phyloP scores from a whole-genome alignment of 2,113 vertebrate species.

The Proteles cristata region DNA sequence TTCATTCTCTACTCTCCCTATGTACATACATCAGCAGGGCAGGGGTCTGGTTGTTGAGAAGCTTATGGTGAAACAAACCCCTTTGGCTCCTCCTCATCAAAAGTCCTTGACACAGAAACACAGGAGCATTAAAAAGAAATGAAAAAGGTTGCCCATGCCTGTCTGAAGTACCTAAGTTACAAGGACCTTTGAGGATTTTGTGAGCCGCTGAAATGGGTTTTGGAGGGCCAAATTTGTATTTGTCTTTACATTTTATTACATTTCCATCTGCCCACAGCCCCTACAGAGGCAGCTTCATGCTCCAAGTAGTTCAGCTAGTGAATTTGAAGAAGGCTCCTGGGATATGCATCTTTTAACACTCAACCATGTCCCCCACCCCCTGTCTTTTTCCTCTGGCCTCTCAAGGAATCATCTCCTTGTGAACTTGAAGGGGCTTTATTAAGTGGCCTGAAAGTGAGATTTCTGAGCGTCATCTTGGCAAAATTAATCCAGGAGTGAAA shows the following conservation, averaged over 20 bases:
- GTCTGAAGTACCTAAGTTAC: neutral
- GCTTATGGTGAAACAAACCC: neutral
- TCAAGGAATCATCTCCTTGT: conserved; percentile 62
- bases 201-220: neutral
- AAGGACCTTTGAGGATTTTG: neutral
- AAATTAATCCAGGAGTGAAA: conserved; percentile 62
- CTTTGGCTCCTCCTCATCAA: neutral
- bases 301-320: neutral
- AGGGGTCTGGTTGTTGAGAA: neutral
- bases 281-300: conserved; percentile 13
- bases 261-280: neutral
- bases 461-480: neutral
- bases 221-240: neutral
- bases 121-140: neutral
- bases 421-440: conserved; percentile 64
- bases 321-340: conserved; percentile 39
- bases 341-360: conserved; percentile 53
- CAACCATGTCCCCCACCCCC: neutral
- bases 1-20: neutral
- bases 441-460: conserved; percentile 66
- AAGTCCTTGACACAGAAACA: neutral
- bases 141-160: neutral
- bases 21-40: neutral
- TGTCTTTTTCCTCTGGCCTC: conserved; percentile 21
- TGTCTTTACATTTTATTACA: conserved; percentile 41